A percentile compares a stretch with the other conserved stretches of the same genome.
Conservation (phyloP, 2,113 vertebrate genomes). For the Bos javanicus region DNA sequence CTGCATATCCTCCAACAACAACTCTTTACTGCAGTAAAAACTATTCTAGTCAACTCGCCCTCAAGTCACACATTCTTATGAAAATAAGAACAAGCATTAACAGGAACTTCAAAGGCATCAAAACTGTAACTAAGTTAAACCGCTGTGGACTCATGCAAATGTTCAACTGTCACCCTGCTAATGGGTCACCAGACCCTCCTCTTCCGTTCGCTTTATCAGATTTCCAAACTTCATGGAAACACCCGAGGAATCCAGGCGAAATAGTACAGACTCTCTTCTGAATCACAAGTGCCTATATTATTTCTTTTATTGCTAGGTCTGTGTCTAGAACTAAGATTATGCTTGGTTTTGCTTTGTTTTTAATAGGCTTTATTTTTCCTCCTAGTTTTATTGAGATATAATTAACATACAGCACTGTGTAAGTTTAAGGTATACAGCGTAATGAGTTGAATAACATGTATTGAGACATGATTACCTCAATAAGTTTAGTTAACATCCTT, state of each 20-base stretch:
- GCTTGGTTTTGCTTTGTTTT: neutral
- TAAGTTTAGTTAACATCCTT: neutral
- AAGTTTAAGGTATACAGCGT: neutral
- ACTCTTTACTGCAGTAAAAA: neutral
- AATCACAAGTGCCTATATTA: neutral
- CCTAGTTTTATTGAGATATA: neutral
- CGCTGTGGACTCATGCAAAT: neutral
- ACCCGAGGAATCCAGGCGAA: neutral
- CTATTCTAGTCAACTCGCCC: neutral
- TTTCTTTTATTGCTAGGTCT: neutral
- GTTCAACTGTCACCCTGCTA: neutral
- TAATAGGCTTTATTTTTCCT: neutral
- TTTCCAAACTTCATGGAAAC: neutral
- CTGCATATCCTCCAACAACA: neutral
- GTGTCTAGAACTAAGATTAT: neutral
- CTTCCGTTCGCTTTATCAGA: neutral
- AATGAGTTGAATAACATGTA: neutral
- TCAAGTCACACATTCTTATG: neutral
- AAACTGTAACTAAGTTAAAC: neutral
- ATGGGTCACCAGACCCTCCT: neutral
- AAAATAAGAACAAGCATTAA: slow-evolving; percentile 22
- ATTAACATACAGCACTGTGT: neutral
- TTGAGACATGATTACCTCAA: neutral
- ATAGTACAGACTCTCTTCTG: neutral
- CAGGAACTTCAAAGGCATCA: neutral